Evolutionary conservation across 2,113 vertebrate species (phyloP).

Genomic region (Macrotus californicus): DNA sequence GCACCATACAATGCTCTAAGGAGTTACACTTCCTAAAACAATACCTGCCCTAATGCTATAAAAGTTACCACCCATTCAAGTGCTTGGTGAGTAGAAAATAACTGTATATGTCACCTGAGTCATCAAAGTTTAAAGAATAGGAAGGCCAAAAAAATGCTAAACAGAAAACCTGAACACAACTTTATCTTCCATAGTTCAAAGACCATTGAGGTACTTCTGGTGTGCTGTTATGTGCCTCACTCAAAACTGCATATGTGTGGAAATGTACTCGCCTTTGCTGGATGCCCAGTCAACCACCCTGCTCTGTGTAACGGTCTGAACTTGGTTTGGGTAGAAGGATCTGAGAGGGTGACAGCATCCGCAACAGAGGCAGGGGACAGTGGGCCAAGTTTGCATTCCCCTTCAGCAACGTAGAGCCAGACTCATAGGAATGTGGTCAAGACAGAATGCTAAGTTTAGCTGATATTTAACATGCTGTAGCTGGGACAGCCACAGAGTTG

Average conservation of each 20-base stretch:
- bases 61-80: neutral
- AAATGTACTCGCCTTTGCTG: neutral
- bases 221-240: neutral
- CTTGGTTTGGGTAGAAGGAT: neutral
- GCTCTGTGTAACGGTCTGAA: neutral
- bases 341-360: neutral
- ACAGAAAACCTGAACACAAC: neutral
- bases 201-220: neutral
- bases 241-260: neutral
- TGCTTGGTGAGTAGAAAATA: neutral
- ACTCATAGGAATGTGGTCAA: slow-evolving; percentile 28
- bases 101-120: neutral
- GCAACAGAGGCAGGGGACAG: neutral
- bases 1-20: neutral
- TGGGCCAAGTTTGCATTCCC: neutral
- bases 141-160: neutral
- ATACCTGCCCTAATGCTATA: neutral
- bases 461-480: neutral
- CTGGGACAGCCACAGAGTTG: slow-evolving; percentile 52
- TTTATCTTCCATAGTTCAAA: neutral
- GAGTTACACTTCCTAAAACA: neutral
- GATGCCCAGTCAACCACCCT: neutral
- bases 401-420: neutral
- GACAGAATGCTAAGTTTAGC: slow-evolving; percentile 5
- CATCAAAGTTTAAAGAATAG: neutral